These are phyloP conservation scores for Thera obeliscata DNA, from an alignment of 2,888 invertebrate species.

Conservation along the genomic window DNA sequence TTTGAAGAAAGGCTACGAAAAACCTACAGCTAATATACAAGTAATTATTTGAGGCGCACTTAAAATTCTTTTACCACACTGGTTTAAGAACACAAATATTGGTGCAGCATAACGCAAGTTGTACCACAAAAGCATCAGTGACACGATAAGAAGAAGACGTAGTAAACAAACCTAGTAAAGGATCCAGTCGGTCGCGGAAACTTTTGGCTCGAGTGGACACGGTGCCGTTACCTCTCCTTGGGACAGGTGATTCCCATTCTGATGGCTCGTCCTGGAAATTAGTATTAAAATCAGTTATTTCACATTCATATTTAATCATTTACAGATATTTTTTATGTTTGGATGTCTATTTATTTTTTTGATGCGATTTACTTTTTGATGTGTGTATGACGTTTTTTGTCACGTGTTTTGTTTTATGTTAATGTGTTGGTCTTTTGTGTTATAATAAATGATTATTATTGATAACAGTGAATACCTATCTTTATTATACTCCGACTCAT, in stretches of 20 bases:
- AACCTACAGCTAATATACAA: too few relatives aligned
- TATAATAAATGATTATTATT: constrained; percentile 23
- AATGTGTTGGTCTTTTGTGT: constrained; percentile 22
- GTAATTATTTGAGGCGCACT: too few relatives aligned
- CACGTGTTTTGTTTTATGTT: constrained; percentile 6
- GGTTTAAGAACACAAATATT: too few relatives aligned
- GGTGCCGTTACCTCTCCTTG: constrained; percentile 60
- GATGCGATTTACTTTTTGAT: constrained; percentile 19
- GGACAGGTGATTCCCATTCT: constrained; percentile 78
- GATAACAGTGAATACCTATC: not conserved
- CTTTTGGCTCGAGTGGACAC: constrained; percentile 87
- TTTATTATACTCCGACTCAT: too few relatives aligned
- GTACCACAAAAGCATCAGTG: too few relatives aligned
- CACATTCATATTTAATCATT: not conserved
- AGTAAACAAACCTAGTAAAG: constrained; percentile 86
- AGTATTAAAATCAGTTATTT: not conserved
- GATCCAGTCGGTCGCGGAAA: constrained; percentile 91
- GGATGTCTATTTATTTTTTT: constrained; percentile 12
- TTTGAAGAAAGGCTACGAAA: too few relatives aligned
- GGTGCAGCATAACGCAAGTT: too few relatives aligned
- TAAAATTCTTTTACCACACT: too few relatives aligned
- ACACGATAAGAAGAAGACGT: not conserved
- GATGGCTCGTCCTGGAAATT: constrained; percentile 67
- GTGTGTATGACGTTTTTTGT: constrained; percentile 13
- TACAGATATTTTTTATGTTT: constrained; percentile 1